These are phyloP conservation scores for Dryas iulia DNA, from an alignment of 1,140 invertebrate genomes.

Conservation along the genomic window DNA sequence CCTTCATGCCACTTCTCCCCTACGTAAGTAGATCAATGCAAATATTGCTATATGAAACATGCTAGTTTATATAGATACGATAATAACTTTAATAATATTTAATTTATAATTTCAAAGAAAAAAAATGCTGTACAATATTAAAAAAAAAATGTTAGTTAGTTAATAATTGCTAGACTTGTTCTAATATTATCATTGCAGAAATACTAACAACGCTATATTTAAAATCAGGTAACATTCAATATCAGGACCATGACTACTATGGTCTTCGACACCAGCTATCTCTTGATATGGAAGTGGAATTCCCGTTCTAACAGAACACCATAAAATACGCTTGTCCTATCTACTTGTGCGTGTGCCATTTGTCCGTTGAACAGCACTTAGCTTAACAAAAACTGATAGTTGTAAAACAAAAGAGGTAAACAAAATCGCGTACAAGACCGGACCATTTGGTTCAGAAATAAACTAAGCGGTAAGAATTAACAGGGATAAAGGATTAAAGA, in stretches of 20 bases:
- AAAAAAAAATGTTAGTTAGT: too few relatives aligned
- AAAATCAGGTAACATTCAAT: constrained; percentile 29
- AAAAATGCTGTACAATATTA: too few relatives aligned
- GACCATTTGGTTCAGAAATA: constrained; percentile 73
- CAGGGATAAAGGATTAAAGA: constrained; percentile 77
- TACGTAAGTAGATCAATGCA: too few relatives aligned
- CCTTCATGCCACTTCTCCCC: too few relatives aligned
- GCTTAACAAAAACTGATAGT: constrained; percentile 80
- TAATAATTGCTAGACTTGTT: too few relatives aligned
- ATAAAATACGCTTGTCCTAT: constrained; percentile 69
- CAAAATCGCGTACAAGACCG: constrained; percentile 70
- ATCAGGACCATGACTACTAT: constrained; percentile 39
- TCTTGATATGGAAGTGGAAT: constrained; percentile 57
- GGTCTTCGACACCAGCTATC: constrained; percentile 43
- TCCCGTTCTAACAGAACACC: constrained; percentile 55
- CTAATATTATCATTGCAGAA: not conserved
- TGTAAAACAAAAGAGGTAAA: constrained; percentile 76
- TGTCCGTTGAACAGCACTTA: constrained; percentile 75
- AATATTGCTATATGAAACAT: too few relatives aligned
- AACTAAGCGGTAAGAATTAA: constrained; percentile 80
- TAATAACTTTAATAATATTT: too few relatives aligned
- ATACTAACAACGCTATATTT: constrained; percentile 25
- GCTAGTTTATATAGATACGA: too few relatives aligned
- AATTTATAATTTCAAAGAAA: too few relatives aligned
- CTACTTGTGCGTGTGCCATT: constrained; percentile 65